A percentile compares a stretch with the other conserved stretches of the same genome.
Conservation (phyloP, 2,113 vertebrate genomes). For the Clarias batrachus region DNA sequence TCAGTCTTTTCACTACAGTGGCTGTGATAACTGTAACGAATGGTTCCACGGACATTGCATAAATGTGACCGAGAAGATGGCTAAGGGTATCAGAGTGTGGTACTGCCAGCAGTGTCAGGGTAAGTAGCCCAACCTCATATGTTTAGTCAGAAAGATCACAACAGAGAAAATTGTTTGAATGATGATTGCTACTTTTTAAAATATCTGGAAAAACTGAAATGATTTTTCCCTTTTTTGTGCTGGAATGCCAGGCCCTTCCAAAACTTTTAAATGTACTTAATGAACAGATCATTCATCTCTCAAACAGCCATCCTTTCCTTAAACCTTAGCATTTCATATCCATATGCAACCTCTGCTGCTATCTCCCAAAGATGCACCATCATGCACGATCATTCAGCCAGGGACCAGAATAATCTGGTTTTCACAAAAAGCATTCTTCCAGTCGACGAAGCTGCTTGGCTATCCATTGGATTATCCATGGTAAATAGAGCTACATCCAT, state of each 20-base stretch:
- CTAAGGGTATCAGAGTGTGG: constrained; percentile 90
- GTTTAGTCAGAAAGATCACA: background rate
- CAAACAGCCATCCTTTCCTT: background rate
- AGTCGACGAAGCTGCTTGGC: too few relatives aligned
- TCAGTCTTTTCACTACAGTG: constrained; percentile 65
- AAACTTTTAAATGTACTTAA: background rate
- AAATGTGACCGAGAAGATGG: constrained; percentile 89
- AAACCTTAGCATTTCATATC: background rate
- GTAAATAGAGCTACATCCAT: background rate
- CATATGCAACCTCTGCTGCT: background rate
- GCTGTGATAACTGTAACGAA: constrained; percentile 91
- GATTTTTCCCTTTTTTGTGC: background rate
- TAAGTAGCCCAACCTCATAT: constrained; percentile 53
- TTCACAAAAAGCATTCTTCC: too few relatives aligned
- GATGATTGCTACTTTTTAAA: background rate
- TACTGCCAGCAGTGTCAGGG: constrained; percentile 87
- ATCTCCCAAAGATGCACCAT: background rate
- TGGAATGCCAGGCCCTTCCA: background rate
- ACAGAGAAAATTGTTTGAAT: background rate
- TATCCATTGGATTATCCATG: background rate
- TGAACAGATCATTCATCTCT: background rate
- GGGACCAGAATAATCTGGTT: too few relatives aligned
- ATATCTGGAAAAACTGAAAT: background rate
- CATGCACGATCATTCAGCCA: too few relatives aligned
- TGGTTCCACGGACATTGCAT: constrained; percentile 95